A percentile compares a stretch with the other conserved stretches of the same genome.
phyloP scores from a whole-genome alignment of 2,797 vertebrate species.

The Melanotaenia boesemani region DNA sequence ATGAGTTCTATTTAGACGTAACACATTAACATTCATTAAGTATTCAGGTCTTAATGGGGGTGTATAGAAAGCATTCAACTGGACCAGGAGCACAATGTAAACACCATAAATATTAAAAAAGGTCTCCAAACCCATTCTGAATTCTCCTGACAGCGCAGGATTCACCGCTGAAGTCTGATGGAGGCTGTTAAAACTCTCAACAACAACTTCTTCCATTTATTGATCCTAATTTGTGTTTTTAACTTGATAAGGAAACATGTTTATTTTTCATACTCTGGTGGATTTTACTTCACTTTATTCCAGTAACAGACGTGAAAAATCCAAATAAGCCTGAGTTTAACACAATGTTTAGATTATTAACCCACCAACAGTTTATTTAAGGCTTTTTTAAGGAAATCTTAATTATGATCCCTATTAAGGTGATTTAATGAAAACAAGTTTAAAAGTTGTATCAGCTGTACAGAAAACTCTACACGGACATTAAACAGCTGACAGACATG shows the following conservation, averaged over 20 bases:
- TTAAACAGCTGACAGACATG: too few species aligned
- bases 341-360: too few species aligned
- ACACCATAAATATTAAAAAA: constrained; percentile 58
- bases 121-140: constrained; percentile 2
- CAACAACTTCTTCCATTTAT: not conserved
- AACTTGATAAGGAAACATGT: not conserved
- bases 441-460: too few species aligned
- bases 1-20: constrained; percentile 34
- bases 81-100: constrained; percentile 25
- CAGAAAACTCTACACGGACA: too few species aligned
- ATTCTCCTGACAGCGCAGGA: not conserved
- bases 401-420: too few species aligned
- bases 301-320: not conserved
- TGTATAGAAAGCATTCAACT: constrained; percentile 12
- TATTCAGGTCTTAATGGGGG: constrained; percentile 47
- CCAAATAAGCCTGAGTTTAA: not conserved
- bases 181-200: not conserved
- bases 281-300: not conserved
- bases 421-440: too few species aligned
- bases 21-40: constrained; percentile 47
- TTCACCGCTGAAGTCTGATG: not conserved
- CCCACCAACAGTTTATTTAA: too few species aligned
- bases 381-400: too few species aligned
- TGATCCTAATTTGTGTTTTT: constrained; percentile 7
- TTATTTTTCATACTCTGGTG: not conserved